Conservation (phyloP, 2,888 invertebrate species). For the Chymomyza fuscimana region DNA sequence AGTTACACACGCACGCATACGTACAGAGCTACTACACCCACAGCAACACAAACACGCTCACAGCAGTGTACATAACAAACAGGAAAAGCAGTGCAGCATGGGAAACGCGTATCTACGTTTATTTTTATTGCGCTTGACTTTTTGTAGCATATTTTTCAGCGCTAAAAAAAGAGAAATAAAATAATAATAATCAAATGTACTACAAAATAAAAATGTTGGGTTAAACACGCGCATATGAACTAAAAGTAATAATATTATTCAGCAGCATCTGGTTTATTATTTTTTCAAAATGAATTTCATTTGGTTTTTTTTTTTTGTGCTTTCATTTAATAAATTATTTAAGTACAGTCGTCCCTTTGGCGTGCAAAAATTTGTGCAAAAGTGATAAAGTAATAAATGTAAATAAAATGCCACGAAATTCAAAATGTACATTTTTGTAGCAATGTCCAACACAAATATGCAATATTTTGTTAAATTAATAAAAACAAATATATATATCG, state of each 20-base stretch:
- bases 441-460: not conserved
- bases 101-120: not conserved
- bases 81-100: not conserved
- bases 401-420: not conserved
- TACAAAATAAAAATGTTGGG: constrained; percentile 33
- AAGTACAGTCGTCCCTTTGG: not conserved
- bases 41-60: not conserved
- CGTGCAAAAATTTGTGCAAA: not conserved
- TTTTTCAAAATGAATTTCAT: not conserved
- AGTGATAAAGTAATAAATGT: not conserved
- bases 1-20: not conserved
- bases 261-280: constrained; percentile 53
- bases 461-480: not conserved
- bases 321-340: constrained; percentile 40
- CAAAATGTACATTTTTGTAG: too few species aligned
- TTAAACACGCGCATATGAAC: constrained; percentile 54
- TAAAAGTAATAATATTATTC: constrained; percentile 55
- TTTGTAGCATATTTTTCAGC: not conserved
- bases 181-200: not conserved
- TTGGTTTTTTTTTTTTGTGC: constrained; percentile 51
- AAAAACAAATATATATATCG: not conserved
- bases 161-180: not conserved
- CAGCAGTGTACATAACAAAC: not conserved
- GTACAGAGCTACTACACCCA: too few species aligned
- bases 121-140: not conserved